Percentiles rank a stretch among this genome's conserved stretches.
These are phyloP conservation scores for Spodoptera litura DNA, from an alignment of 1,140 invertebrate genomes.

Conservation along the genomic window DNA sequence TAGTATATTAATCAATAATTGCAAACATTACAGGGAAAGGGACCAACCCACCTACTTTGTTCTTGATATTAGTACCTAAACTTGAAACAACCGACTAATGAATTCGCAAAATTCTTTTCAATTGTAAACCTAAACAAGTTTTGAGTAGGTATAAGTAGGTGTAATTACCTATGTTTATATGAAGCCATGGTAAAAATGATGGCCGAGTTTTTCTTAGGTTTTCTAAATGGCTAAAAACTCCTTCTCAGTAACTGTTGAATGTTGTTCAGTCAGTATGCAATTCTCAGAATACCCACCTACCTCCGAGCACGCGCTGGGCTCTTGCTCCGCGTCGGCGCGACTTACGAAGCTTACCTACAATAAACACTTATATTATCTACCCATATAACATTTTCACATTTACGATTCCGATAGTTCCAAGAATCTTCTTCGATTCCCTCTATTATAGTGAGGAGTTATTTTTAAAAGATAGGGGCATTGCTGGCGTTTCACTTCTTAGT, in stretches of 20 bases:
- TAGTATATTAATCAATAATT: no score
- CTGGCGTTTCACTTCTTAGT: slow-evolving; percentile 40
- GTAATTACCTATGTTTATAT: no score
- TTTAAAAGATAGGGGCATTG: slow-evolving; percentile 50
- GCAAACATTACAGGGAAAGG: no score
- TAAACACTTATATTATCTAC: slow-evolving; percentile 27
- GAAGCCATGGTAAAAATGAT: no score
- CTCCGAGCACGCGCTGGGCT: slow-evolving; percentile 70
- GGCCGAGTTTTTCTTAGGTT: not conserved
- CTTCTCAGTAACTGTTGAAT: slow-evolving; percentile 50
- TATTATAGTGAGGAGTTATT: slow-evolving; percentile 53
- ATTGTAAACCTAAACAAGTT: no score
- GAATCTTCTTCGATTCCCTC: slow-evolving; percentile 67
- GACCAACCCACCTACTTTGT: no score
- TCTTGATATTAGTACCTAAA: no score
- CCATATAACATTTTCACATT: slow-evolving; percentile 70
- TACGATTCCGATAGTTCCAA: slow-evolving; percentile 77
- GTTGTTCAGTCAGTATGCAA: slow-evolving; percentile 62
- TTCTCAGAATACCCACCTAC: slow-evolving; percentile 73
- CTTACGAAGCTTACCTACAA: slow-evolving; percentile 57
- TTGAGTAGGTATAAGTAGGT: no score
- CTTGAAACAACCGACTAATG: no score
- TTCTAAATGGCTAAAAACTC: slow-evolving; percentile 16
- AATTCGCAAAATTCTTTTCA: no score
- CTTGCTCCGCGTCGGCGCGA: slow-evolving; percentile 49